These are phyloP conservation scores for Pristis pectinata DNA, from an alignment of 2,797 vertebrate species.

Conservation along the genomic window DNA sequence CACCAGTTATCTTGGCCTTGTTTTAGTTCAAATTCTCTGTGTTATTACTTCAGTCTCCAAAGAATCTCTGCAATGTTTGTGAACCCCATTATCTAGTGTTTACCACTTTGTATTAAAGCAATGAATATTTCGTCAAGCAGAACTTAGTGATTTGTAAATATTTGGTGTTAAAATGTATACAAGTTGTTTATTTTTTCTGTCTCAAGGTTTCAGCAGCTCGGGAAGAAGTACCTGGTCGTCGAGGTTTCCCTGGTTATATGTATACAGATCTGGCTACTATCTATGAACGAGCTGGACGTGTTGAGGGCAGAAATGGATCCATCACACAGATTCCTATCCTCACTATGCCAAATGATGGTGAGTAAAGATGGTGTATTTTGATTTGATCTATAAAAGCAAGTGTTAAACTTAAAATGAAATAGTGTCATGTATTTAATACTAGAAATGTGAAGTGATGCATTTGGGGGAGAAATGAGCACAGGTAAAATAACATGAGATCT, in stretches of 20 bases:
- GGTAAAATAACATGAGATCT: neutral
- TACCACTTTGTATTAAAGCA: neutral
- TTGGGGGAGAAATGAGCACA: neutral
- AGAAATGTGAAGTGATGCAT: neutral
- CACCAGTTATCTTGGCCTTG: too few species aligned
- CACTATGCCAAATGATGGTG: constrained; percentile 76
- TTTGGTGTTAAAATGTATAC: neutral
- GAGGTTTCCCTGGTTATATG: constrained; percentile 75
- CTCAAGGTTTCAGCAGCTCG: constrained; percentile 68
- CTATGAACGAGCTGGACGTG: constrained; percentile 67
- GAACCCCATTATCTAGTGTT: neutral
- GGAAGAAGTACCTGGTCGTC: constrained; percentile 71
- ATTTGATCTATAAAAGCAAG: neutral
- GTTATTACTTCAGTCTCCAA: neutral
- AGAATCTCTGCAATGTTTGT: neutral
- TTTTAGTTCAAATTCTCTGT: neutral
- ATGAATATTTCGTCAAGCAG: neutral
- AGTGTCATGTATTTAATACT: neutral
- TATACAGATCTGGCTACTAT: constrained; percentile 75
- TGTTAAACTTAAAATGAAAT: neutral
- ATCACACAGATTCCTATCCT: constrained; percentile 78
- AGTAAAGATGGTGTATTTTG: constrained; percentile 38
- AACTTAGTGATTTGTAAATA: neutral
- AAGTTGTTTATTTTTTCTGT: neutral
- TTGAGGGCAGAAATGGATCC: constrained; percentile 71